Evolutionary conservation across 35 echinoderm and acorn worm species (phyloP), one percentile per base, ranked within the genome.

Genomic region (Nesometra sesokonis): DNA sequence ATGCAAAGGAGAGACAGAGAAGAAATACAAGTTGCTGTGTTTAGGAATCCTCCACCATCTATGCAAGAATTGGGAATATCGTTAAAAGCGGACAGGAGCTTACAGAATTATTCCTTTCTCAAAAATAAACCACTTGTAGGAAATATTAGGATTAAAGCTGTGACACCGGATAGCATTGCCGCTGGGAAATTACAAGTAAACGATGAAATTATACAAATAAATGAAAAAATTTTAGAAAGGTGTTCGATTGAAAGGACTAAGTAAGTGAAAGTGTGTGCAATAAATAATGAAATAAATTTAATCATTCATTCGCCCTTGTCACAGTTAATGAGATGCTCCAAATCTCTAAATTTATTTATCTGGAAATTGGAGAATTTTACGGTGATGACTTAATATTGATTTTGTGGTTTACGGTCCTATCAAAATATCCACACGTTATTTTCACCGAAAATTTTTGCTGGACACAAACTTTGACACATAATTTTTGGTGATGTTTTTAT

Each of bases 141-240:
- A 29, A 93, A 93, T 89, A 90, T 93, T 47, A 80, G 80, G 29
- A 80, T 93, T 36, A 84, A 84, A 19, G 78, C 79, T n/a, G 78
- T 93, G 27, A 35, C 67, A 35, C 84, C 91, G 17, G 85, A 83
- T 52, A 67, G 38, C 31, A 79, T 40, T 77, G 84, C 85, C 37
- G 33, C 86, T n/a, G 88, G 79, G 32, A 77, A 83, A 47, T 52
- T 93, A 38, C 85, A 86, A 82, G 36, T 78, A 36, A 88, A 84
- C 13, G 91, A 93, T 87, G 91, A 93, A 35, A 47, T 93, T 30
- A 33, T 93, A 35, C 84, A 85, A 29, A 89, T 93, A 47, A 93
- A 93, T 52, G 80, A 46, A 35, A 82, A 89, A 36, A 34, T 93
- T 76, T 88, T 93, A 84, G 88, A 93, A 32, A 86, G 85, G 34